phyloP scores from a whole-genome alignment of 2,888 invertebrate genomes.

The Eremobia ochroleuca region DNA sequence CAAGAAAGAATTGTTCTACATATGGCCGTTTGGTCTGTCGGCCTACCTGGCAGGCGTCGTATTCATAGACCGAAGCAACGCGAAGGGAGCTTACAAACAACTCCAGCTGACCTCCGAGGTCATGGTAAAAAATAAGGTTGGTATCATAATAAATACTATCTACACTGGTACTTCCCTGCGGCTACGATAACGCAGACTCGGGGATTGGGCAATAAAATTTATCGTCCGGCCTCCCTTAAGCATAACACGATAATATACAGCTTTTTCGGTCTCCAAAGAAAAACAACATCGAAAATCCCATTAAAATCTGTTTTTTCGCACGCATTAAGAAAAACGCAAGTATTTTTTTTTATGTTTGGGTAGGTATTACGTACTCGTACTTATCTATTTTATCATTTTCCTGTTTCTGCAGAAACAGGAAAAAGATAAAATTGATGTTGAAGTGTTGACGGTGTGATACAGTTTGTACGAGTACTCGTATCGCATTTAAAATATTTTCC shows the following conservation, averaged over 20 bases:
- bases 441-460: neutral
- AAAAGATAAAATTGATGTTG: neutral
- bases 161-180: constrained; percentile 38
- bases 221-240: constrained; percentile 47
- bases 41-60: constrained; percentile 92
- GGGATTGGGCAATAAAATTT: constrained; percentile 60
- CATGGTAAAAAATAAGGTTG: constrained; percentile 85
- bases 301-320: constrained; percentile 47
- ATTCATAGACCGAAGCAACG: constrained; percentile 91
- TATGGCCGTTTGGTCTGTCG: constrained; percentile 92
- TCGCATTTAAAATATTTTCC: neutral
- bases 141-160: constrained; percentile 74
- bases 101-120: constrained; percentile 86
- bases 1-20: constrained; percentile 92
- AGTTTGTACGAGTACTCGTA: too few relatives aligned
- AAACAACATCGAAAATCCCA: constrained; percentile 45
- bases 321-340: constrained; percentile 1
- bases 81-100: constrained; percentile 89
- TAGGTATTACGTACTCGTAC: neutral
- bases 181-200: constrained; percentile 27
- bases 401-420: neutral
- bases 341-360: neutral
- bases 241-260: constrained; percentile 54
- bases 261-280: constrained; percentile 34
- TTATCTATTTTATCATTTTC: constrained; percentile 13